Conservation (phyloP, 1,140 invertebrate genomes). For the Hyles euphorbiae region DNA sequence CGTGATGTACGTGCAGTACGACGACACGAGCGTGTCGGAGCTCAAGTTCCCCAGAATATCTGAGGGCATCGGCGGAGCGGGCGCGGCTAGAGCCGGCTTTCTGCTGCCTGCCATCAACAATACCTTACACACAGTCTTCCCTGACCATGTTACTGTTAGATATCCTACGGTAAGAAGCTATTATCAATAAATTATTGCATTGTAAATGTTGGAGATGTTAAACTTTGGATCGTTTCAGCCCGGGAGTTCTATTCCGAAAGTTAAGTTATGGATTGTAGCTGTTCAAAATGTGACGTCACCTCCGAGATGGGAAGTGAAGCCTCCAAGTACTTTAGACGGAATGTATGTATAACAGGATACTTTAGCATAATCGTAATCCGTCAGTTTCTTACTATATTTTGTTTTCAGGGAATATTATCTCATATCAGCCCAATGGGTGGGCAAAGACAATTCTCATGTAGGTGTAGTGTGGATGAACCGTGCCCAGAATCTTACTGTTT, state of each 20-base stretch:
- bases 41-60: constrained; percentile 87
- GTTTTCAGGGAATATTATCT: constrained; percentile 91
- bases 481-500: constrained; percentile 89
- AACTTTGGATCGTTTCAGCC: constrained; percentile 76
- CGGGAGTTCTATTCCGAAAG: constrained; percentile 89
- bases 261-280: constrained; percentile 87
- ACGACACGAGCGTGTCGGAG: constrained; percentile 87
- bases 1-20: constrained; percentile 90
- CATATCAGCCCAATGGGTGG: constrained; percentile 92
- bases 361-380: background rate
- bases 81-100: constrained; percentile 66
- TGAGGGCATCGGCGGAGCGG: constrained; percentile 65
- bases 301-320: constrained; percentile 79
- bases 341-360: constrained; percentile 78
- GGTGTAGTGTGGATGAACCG: constrained; percentile 94
- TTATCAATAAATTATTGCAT: too few species aligned
- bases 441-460: constrained; percentile 82
- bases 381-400: constrained; percentile 2
- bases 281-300: constrained; percentile 80
- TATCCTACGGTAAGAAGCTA: constrained; percentile 81
- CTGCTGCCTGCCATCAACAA: constrained; percentile 53
- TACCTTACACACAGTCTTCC: constrained; percentile 75
- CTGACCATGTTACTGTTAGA: constrained; percentile 83
- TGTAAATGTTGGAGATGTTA: too few species aligned
- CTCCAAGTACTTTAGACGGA: constrained; percentile 81